Percentiles rank a stretch among this genome's conserved stretches.
Conservation (phyloP, 2,888 invertebrate species). For the Dynastes grantii region DNA sequence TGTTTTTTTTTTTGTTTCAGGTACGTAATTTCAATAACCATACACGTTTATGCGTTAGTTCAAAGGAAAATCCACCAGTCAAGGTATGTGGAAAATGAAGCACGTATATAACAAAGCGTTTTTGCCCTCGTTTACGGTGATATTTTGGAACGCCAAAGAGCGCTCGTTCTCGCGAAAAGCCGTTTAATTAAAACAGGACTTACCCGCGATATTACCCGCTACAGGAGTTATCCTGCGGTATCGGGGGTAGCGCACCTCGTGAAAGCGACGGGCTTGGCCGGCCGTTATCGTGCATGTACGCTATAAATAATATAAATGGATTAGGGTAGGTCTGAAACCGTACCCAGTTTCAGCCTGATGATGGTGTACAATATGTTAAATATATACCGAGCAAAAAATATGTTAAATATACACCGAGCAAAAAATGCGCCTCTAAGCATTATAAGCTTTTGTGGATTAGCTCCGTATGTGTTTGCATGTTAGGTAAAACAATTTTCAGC, state of each 20-base stretch:
- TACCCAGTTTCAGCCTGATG: conserved; percentile 15
- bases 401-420: too few species aligned
- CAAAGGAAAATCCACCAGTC: background rate
- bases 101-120: background rate
- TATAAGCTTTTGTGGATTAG: too few species aligned
- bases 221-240: conserved; percentile 20
- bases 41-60: background rate
- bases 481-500: too few species aligned
- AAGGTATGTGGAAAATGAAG: conserved; percentile 4
- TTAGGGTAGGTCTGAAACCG: conserved; percentile 49
- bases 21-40: conserved; percentile 22
- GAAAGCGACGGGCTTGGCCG: conserved; percentile 46
- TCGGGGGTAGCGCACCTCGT: conserved; percentile 18
- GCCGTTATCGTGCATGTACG: conserved; percentile 37
- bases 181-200: conserved; percentile 24
- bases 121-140: background rate
- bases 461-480: too few species aligned
- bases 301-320: conserved; percentile 38
- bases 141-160: conserved; percentile 1
- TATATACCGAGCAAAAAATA: too few species aligned
- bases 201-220: conserved; percentile 32
- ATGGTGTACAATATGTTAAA: too few species aligned
- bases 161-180: background rate
- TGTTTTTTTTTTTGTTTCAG: conserved; percentile 29
- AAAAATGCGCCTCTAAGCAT: too few species aligned